Conservation (phyloP, 2,888 invertebrate genomes). For the Idaea aversata region DNA sequence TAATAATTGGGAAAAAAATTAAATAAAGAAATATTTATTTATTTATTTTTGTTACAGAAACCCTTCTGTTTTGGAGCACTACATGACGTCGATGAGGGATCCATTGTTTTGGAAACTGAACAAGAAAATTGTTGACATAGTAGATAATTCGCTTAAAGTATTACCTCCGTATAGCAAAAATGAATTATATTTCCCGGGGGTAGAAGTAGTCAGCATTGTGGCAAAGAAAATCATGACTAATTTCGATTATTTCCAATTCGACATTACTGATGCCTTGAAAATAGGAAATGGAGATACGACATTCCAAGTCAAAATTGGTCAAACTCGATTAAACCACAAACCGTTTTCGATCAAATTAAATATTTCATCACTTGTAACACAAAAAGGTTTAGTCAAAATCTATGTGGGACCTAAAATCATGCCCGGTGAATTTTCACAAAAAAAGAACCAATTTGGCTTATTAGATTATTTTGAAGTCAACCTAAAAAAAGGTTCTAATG, state of each 20-base stretch:
- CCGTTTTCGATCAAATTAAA: slow-evolving; percentile 84
- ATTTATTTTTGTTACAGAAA: slow-evolving; percentile 41
- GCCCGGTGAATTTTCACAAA: slow-evolving; percentile 73
- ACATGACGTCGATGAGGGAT: slow-evolving; percentile 83
- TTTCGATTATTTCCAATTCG: slow-evolving; percentile 83
- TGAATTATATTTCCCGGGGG: slow-evolving; percentile 82
- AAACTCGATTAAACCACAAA: slow-evolving; percentile 85
- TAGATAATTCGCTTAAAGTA: slow-evolving; percentile 78
- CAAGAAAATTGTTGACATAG: slow-evolving; percentile 79
- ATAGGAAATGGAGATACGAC: slow-evolving; percentile 46
- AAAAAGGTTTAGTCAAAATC: slow-evolving; percentile 82
- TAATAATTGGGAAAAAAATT: too few relatives aligned
- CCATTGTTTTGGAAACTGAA: slow-evolving; percentile 85
- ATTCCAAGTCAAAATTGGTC: slow-evolving; percentile 70
- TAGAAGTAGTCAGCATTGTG: slow-evolving; percentile 81
- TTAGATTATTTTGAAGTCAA: slow-evolving; percentile 81
- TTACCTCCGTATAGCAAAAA: slow-evolving; percentile 79
- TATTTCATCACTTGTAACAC: slow-evolving; percentile 80
- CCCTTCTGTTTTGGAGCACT: slow-evolving; percentile 63
- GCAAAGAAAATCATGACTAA: slow-evolving; percentile 83
- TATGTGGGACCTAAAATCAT: slow-evolving; percentile 86
- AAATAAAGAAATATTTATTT: neutral
- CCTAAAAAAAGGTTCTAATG: slow-evolving; percentile 82
- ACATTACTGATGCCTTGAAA: slow-evolving; percentile 82
- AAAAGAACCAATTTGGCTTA: slow-evolving; percentile 79